Evolutionary conservation across 2,113 vertebrate genomes (phyloP), one percentile per base, ranked within the genome.

Genomic region (Psettodes erumei): DNA sequence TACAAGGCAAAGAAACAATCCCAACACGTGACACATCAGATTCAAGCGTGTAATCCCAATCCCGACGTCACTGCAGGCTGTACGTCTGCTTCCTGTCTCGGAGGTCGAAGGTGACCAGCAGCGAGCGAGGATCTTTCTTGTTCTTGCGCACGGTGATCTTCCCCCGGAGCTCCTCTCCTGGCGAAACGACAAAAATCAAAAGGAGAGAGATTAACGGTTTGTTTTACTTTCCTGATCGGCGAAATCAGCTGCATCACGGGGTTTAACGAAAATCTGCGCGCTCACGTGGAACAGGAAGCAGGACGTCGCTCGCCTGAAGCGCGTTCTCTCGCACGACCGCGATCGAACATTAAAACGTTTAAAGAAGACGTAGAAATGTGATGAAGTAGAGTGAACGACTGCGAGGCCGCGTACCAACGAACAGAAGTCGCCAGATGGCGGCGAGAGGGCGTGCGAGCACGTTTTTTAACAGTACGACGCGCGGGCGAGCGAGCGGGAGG

Each of bases 81-180:
- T 98, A 98, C 2, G 91, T 96, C 71, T 95, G 96, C 77, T 94
- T 94, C 0, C 56, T 74, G 59, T 93, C 94, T 61, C 88, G 90
- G 62, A 98, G 58, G 0, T 85, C 87, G 21, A 99, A 89, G 5
- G 92, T 96, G 83, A 98, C 92, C 3, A 95, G 83, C 71, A 99
- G 94, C 0, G 97, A 95, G 1, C 97, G 95, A 0, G 97, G 97
- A 84, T 99, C 96, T 83, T 96, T 98, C 64, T 92, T 96, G 91
- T 98, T 97, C 75, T 96, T 98, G 64, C 95, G 87, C 23, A 98
- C 94, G 0, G 71, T 89, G 80, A 98, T 94, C 77, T 90, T 96
- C 35, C 97, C 98, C 65, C 78, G 88, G 58, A 99, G 90, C 58
- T 92, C 83, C 43, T 98, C 95, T 66, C 96, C 97, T 99, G n/a